Evolutionary conservation across 2,888 invertebrate species (phyloP), one percentile per base, ranked within the genome.

Genomic region (Amphipoea lucens): DNA sequence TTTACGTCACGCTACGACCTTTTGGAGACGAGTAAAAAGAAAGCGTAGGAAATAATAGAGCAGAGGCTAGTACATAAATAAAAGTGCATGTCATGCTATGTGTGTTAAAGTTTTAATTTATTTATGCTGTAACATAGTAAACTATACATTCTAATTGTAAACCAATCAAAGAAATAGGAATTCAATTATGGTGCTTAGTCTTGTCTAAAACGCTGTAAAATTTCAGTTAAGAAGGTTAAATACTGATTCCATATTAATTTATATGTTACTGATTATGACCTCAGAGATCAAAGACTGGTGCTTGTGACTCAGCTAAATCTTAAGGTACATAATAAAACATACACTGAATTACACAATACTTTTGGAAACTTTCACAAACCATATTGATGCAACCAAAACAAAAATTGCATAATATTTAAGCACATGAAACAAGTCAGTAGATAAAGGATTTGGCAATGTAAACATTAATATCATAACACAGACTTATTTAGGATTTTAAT

Each of bases 341-440:
- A 29, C 29, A 29, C 29, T 60, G n/a, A 69, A 3, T 82, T 85
- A 74, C 82, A 74, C 51, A 82, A 85, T 36, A 60, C 2, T 45
- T 69, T 42, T 17, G 9, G 11, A 45, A 42, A 72, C 40, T 81
- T 82, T 48, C 57, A 80, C 5, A n/a, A 60, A 73, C 40, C 14
- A 23, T 23, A 29, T 23, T 81, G 81, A 65, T 81, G 74, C 51
- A 85, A 85, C 69, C 4, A 65, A 40, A 60, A n/a, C 14, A 60
- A 73, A 36, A 29, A 48, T 85, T 69, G 20, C 29, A 60, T 54
- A n/a, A 60, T 40, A 40, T 70, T 51, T 36, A 14, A 23, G 4
- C n/a, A 66, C 9, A 17, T 23, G 7, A 17, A 63, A 74, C 48
- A 5, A 40, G 36, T 9, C 11, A 23, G 11, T 48, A 40, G 12